Conservation (phyloP, 2,113 vertebrate species). For the Struthidea cinerea region DNA sequence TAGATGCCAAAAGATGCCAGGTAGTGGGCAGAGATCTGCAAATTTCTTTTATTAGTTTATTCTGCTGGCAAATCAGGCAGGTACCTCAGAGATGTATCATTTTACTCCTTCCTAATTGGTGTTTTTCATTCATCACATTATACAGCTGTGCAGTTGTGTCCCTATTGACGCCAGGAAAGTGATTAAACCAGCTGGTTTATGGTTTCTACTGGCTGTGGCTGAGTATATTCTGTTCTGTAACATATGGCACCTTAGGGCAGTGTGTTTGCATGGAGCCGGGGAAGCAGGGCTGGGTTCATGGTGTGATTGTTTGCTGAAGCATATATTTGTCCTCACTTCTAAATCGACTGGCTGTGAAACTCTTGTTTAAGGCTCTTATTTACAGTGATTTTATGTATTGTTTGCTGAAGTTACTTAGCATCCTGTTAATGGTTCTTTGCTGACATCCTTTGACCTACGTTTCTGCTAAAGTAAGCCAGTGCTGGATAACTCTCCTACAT, state of each 20-base stretch:
- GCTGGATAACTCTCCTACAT: not conserved
- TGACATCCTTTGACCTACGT: not conserved
- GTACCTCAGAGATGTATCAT: not conserved
- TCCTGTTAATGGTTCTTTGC: not conserved
- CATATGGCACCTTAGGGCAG: constrained; percentile 12
- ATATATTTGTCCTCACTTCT: not conserved
- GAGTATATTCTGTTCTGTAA: not conserved
- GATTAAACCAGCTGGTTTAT: constrained; percentile 46
- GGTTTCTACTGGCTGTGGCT: constrained; percentile 1
- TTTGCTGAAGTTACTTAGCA: not conserved
- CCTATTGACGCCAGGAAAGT: not conserved
- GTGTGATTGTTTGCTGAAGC: not conserved
- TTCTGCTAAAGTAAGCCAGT: not conserved
- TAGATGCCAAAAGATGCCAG: not conserved
- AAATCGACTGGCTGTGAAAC: not conserved
- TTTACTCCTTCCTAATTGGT: not conserved
- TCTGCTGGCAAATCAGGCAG: not conserved
- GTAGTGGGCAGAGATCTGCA: not conserved
- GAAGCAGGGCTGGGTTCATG: not conserved
- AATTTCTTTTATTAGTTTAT: not conserved
- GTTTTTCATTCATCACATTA: not conserved
- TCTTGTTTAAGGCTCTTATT: not conserved
- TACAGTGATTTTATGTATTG: not conserved
- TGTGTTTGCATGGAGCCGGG: not conserved
- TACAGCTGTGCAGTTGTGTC: constrained; percentile 5